Percentiles rank a stretch among this genome's conserved stretches.
Evolutionary conservation across 1,140 invertebrate genomes (phyloP).

Genomic region (Bombus turneri): DNA sequence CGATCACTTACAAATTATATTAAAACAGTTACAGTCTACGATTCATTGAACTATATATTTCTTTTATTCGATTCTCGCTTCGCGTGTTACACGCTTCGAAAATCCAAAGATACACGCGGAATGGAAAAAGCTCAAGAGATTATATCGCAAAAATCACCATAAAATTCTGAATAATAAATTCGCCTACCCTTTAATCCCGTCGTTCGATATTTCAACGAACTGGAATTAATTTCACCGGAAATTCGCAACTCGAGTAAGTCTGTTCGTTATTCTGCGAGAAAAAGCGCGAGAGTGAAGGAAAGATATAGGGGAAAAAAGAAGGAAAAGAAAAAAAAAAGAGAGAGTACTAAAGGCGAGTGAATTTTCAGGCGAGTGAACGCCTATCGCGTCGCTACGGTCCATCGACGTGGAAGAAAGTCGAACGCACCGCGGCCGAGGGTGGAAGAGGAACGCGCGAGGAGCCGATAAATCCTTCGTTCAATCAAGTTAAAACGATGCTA

Average conservation of each 20-base stretch:
- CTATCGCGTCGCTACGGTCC: constrained; percentile 13
- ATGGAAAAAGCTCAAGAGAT: background rate
- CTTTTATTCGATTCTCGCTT: too few relatives aligned
- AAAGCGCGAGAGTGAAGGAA: background rate
- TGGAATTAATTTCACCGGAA: background rate
- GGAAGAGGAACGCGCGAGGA: constrained; percentile 31
- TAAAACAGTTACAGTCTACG: too few relatives aligned
- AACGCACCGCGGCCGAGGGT: background rate
- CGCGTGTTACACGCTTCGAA: too few relatives aligned
- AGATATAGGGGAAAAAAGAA: background rate
- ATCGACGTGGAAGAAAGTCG: constrained; percentile 45
- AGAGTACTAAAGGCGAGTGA: background rate
- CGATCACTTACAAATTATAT: too few relatives aligned
- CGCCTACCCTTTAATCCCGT: background rate
- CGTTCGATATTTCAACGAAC: constrained; percentile 11
- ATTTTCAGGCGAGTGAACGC: constrained; percentile 8
- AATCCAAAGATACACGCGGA: too few relatives aligned
- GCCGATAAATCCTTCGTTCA: constrained; percentile 73
- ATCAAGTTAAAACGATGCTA: constrained; percentile 79
- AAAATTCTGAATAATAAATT: background rate
- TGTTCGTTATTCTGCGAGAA: too few relatives aligned
- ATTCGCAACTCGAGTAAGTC: background rate
- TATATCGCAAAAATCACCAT: background rate
- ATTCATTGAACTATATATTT: too few relatives aligned
- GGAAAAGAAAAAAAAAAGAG: background rate